Evolutionary conservation across 2,888 invertebrate species (phyloP), one percentile per base, ranked within the genome.

Genomic region (Cheilosia urbana): DNA sequence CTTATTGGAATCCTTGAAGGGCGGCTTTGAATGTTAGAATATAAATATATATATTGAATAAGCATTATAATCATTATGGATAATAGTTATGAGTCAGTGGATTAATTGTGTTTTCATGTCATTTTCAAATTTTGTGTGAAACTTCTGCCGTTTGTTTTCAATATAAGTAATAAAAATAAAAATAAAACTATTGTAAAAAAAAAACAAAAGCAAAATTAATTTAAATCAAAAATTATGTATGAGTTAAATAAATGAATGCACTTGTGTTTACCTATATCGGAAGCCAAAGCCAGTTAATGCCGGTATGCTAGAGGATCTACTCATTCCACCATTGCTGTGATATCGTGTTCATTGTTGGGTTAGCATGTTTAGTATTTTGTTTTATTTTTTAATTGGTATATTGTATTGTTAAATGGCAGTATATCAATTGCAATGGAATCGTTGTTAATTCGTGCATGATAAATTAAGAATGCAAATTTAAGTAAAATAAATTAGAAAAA

Each of bases 261-360:
- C 76, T 19, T 72, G 58, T 75, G 58, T 75, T 84, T 92, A 92
- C 92, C 92, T 92, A 91, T 90, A 89, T 90, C 91, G 91, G 89
- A 89, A 90, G 90, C 91, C 90, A 89, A 90, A 90, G 90, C 92
- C 91, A 88, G 91, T 92, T 91, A 97, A 94, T 93, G 96, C 96
- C 92, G 97, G 97, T 94, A 97, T 97, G 94, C 97, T 97, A 93
- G 96, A 97, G 91, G 97, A 96, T 95, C 97, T 95, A 94, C 96
- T 96, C 94, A 97, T 96, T 93, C 95, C 95, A 93, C 96, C 94
- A 91, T 93, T 94, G 92, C 93, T 92, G 92, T 93, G 79, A 76
- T 88, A 88, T 88, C 88, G 88, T 89, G 87, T 87, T 88, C 83
- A 79, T 87, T 88, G 76, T 79, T 80, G 73, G 15, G 76, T 81